Conservation (phyloP, 1,140 invertebrate species). For the Metopolophium dirhodum region DNA sequence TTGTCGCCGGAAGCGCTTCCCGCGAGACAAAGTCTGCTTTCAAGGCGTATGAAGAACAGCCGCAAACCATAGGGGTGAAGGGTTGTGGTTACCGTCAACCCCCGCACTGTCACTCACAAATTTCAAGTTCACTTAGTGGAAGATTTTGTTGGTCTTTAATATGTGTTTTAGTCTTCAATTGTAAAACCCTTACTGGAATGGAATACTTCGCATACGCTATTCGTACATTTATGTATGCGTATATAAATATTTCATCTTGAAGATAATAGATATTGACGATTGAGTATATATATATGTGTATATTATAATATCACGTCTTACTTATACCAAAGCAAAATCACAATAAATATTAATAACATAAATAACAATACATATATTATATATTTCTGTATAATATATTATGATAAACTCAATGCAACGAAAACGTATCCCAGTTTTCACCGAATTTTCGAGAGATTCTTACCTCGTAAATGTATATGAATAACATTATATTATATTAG, state of each 20-base stretch:
- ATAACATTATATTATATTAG: too few species aligned
- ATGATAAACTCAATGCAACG: background rate
- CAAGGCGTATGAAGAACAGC: background rate
- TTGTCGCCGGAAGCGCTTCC: background rate
- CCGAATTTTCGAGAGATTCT: background rate
- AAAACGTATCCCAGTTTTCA: background rate
- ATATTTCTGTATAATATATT: background rate
- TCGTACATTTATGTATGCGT: background rate
- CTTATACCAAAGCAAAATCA: background rate
- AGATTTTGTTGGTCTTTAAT: background rate
- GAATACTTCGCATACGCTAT: background rate
- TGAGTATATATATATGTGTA: too few species aligned
- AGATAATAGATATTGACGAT: too few species aligned
- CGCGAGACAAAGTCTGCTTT: background rate
- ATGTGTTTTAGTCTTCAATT: background rate
- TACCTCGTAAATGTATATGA: background rate
- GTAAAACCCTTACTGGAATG: background rate
- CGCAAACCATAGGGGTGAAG: too few species aligned
- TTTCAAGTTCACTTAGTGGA: background rate
- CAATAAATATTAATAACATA: background rate
- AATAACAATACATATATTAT: too few species aligned
- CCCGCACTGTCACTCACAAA: background rate
- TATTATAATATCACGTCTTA: background rate
- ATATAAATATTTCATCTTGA: too few species aligned
- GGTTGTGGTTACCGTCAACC: background rate